A percentile compares a stretch with the other conserved stretches of the same genome.
phyloP scores from a whole-genome alignment of 1,140 invertebrate genomes.

The Homalodisca vitripennis region DNA sequence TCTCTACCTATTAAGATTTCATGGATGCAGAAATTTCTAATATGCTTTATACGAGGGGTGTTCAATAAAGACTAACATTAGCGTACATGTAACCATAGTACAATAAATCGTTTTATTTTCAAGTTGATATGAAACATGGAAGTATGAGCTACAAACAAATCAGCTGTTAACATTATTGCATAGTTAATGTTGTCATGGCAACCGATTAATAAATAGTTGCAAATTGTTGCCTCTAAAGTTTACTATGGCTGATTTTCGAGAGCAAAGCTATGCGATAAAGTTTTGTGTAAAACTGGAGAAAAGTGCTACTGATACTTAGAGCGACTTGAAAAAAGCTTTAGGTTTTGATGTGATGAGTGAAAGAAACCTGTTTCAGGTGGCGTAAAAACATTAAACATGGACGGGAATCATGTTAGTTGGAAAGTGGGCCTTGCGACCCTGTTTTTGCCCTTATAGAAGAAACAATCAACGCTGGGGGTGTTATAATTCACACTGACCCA shows the following conservation, averaged over 20 bases:
- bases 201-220: constrained; percentile 7
- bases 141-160: constrained; percentile 14
- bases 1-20: too few species aligned
- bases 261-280: constrained; percentile 33
- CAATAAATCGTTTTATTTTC: constrained; percentile 12
- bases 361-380: constrained; percentile 12
- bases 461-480: constrained; percentile 15
- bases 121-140: constrained; percentile 20
- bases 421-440: constrained; percentile 4
- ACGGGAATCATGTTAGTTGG: constrained; percentile 14
- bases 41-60: constrained; percentile 22
- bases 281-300: constrained; percentile 33
- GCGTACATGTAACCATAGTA: constrained; percentile 15
- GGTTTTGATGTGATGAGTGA: constrained; percentile 26
- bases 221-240: constrained; percentile 15
- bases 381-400: constrained; percentile 17
- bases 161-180: constrained; percentile 19
- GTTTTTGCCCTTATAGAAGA: background rate
- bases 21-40: too few species aligned
- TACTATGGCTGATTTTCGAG: constrained; percentile 24
- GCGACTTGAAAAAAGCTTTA: constrained; percentile 26
- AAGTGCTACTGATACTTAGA: constrained; percentile 28
- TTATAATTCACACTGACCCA: constrained; percentile 8
- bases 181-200: constrained; percentile 11
- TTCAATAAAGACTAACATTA: constrained; percentile 23